A percentile compares a stretch with the other conserved stretches of the same genome.
Conservation (phyloP, 2,797 vertebrate species). For the Acipenser oxyrinchus region DNA sequence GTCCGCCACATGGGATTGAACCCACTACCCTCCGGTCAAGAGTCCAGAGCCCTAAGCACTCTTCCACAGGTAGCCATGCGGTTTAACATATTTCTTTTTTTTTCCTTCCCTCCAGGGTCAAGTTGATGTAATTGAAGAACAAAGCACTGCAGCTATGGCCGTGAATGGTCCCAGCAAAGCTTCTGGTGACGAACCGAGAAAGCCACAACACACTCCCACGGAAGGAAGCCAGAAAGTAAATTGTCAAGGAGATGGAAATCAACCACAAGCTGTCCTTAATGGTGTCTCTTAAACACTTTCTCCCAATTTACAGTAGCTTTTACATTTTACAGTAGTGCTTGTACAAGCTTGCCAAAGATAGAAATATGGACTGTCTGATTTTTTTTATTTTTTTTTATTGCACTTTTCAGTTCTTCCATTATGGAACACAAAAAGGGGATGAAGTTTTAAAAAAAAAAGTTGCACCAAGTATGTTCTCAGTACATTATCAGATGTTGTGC, state of each 20-base stretch:
- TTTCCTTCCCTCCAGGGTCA: slow-evolving; percentile 34
- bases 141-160: slow-evolving; percentile 64
- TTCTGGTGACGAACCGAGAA: slow-evolving; percentile 58
- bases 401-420: slow-evolving; percentile 83
- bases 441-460: slow-evolving; percentile 49
- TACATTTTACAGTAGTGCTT: slow-evolving; percentile 92
- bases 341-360: slow-evolving; percentile 99
- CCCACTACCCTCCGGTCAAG: too few relatives aligned
- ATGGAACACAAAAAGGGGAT: slow-evolving; percentile 74
- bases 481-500: slow-evolving; percentile 96
- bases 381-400: slow-evolving; percentile 60
- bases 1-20: too few relatives aligned
- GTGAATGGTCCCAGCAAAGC: slow-evolving; percentile 70
- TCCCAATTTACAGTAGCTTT: slow-evolving; percentile 77
- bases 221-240: slow-evolving; percentile 61
- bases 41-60: too few relatives aligned
- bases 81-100: neutral
- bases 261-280: slow-evolving; percentile 70
- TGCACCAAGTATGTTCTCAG: slow-evolving; percentile 80
- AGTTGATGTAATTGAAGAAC: slow-evolving; percentile 78
- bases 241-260: slow-evolving; percentile 61
- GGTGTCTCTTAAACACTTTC: slow-evolving; percentile 85
- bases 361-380: slow-evolving; percentile 80
- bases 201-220: slow-evolving; percentile 54
- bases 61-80: too few relatives aligned